Evolutionary conservation across 2,797 vertebrate species (phyloP), one percentile per base, ranked within the genome.

Genomic region (Hybognathus amarus): DNA sequence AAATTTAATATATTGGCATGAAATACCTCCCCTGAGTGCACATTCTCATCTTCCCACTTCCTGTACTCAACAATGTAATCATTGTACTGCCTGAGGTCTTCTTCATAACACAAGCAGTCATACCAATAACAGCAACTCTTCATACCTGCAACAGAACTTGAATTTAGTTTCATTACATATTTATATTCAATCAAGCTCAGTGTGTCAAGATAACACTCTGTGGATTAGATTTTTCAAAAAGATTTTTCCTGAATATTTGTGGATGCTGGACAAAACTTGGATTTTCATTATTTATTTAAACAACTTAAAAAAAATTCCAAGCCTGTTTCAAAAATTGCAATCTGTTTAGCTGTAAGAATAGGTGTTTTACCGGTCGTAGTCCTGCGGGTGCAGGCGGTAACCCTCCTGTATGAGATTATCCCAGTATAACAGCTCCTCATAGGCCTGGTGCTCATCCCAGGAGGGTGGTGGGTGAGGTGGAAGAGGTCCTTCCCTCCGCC

Each of bases 391-490:
- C 40, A 96, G 94, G 2, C 88, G 91, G 87, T 92, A 92, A 38
- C 95, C 94, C 30, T 92, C 87, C 45, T 94, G 94, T 3, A 96
- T 93, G 71, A 96, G 88, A 24, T 88, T 91, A 89, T 96, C 95
- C 95, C 95, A 96, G 91, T 95, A 95, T 36, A 95, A 91, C 82
- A 96, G 95, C 93, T 96, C 95, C 77, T 95, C 92, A 20, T 95
- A 96, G 18, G 94, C 95, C 91, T 93, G 87, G 33, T 91, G 91
- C 87, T 95, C 95, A 27, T 94, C 93, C 95, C 95, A 96, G 73
- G 87, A 66, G 2, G 84, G 81, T 2, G 86, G 81, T 10, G 83
- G 86, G 73, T 84, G 83, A 69, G 64, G 50, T 50, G 64, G 64
- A 59, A 59, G 63, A 36, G 70, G 59, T 54, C 71, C 56, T 63